Conservation (phyloP, 2,113 vertebrate species). For the Engraulis encrasicolus region DNA sequence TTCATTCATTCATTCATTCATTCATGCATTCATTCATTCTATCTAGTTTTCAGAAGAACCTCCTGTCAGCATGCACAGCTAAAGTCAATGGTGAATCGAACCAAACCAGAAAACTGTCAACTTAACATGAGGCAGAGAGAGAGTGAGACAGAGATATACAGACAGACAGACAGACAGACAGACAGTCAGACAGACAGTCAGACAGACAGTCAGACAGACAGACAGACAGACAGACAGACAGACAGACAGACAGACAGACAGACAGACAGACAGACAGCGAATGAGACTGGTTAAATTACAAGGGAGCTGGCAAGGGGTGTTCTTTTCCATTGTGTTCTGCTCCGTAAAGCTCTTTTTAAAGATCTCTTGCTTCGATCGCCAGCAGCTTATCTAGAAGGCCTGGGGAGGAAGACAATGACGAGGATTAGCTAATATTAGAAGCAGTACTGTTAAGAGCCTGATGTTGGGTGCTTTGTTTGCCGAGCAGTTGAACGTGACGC, state of each 20-base stretch:
- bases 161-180: not conserved
- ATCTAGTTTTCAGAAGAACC: too few species aligned
- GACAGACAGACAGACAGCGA: not conserved
- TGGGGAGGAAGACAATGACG: not conserved
- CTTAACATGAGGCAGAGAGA: too few species aligned
- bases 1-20: too few species aligned
- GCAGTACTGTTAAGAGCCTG: not conserved
- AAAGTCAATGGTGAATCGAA: too few species aligned
- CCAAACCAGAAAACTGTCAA: too few species aligned
- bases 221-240: too few species aligned
- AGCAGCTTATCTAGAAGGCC: conserved; percentile 3
- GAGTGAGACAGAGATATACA: too few species aligned
- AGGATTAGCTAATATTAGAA: not conserved
- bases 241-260: not conserved
- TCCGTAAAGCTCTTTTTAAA: not conserved
- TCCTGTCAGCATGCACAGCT: too few species aligned
- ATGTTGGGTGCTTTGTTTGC: not conserved
- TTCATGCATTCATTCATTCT: too few species aligned
- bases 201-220: too few species aligned
- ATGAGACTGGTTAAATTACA: not conserved
- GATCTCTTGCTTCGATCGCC: not conserved
- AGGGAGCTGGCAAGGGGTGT: not conserved
- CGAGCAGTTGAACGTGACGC: not conserved
- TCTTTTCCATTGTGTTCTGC: not conserved
- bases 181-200: not conserved